Conservation (phyloP, 2,113 vertebrate genomes). For the Octodon degus region DNA sequence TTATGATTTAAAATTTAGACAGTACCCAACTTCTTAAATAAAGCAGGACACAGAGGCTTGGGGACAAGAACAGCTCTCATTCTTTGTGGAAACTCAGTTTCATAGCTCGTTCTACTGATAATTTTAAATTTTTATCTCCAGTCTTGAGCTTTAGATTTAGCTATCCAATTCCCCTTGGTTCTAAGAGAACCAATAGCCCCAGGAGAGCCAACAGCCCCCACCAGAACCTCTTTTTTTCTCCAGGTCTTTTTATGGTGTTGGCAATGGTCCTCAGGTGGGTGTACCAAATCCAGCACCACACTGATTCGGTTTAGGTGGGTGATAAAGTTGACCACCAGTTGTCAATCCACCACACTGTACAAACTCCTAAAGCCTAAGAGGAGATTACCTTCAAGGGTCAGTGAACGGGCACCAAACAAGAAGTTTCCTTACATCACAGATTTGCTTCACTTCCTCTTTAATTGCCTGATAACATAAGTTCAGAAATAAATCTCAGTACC, state of each 20-base stretch:
- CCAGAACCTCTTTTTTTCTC: no score
- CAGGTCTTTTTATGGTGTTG: no score
- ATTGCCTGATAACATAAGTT: not conserved
- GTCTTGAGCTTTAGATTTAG: not conserved
- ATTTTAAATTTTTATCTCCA: not conserved
- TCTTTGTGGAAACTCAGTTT: not conserved
- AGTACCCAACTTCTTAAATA: not conserved
- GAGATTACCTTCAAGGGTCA: constrained; percentile 22
- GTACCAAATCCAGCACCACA: no score
- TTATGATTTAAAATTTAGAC: not conserved
- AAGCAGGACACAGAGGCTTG: not conserved
- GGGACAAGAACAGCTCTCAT: not conserved
- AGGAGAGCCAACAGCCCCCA: no score
- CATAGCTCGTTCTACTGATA: not conserved
- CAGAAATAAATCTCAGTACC: not conserved
- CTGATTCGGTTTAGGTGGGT: no score
- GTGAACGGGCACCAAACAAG: constrained; percentile 1
- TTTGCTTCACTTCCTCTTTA: constrained; percentile 72
- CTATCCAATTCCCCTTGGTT: not conserved
- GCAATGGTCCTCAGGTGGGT: no score
- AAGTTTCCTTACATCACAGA: constrained; percentile 53
- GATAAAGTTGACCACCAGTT: no score
- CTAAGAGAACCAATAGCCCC: no score
- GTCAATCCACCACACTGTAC: not conserved
- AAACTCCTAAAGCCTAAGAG: not conserved